Evolutionary conservation across 2,888 invertebrate species (phyloP), one percentile per base, ranked within the genome.

Genomic region (Euproctis similis): DNA sequence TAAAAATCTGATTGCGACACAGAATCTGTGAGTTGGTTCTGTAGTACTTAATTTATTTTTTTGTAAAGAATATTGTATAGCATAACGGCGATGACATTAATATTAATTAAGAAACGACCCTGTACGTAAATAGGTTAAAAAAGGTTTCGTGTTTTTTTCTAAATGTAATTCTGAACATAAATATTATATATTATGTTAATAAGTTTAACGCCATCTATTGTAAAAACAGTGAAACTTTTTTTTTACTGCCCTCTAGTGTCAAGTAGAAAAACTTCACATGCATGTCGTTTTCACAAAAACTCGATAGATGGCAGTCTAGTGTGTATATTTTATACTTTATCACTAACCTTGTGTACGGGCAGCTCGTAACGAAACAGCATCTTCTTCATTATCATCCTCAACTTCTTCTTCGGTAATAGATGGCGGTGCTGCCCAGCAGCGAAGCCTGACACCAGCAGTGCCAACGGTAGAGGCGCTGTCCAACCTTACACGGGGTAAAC

Each of bases 321-420:
- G 4, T 14, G 14, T 14, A 14, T 14, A 14, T 14, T 14, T 4
- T 4, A 14, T 4, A 14, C 6, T 14, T 14, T 11, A 9, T 9
- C 17, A 42, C 86, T 74, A 54, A 90, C 90, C 90, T 87, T 80
- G 77, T 23, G 44, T 84, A 60, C 87, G 87, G 52, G 89, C 80
- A 36, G 90, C 90, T 46, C 89, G 81, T 32, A 90, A 71, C 8
- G 90, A 90, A n/a, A 88, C 86, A 1, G 90, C 88, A 53, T 87
- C 87, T 51, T 87, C 88, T 32, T 88, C 88, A 33, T 87, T 81
- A 36, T 87, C 85, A 32, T 86, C 87, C 36, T 87, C 88, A 16
- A 87, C 85, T 47, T 89, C 89, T 65, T 90, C 90, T 54, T 90
- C 90, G 26, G 90, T 87, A 39, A 90, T 87, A 12, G 89, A 89